These are phyloP conservation scores for Cassiopea andromeda DNA, from an alignment of 30 jellyfish, hydroid and myxozoan genomes.

Conservation along the genomic window DNA sequence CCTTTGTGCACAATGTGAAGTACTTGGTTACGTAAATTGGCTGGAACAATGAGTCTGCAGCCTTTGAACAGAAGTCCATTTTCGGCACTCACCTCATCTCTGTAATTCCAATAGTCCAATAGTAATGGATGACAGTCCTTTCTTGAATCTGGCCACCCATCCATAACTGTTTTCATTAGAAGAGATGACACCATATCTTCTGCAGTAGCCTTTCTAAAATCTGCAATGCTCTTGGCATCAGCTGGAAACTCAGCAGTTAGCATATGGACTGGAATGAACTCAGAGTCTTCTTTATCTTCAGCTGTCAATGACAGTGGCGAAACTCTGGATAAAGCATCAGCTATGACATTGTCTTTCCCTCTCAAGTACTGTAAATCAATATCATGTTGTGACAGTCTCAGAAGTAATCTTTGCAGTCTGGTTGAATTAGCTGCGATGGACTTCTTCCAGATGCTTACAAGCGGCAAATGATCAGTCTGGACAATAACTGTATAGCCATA, in stretches of 20 bases:
- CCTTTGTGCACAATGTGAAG: constrained; percentile 26
- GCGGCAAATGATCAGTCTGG: constrained; percentile 29
- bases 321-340: constrained; percentile 33
- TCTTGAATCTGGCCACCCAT: constrained; percentile 43
- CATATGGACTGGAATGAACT: constrained; percentile 12
- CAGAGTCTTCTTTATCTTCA: constrained; percentile 1
- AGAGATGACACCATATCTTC: background rate
- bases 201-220: background rate
- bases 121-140: constrained; percentile 7
- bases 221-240: constrained; percentile 14
- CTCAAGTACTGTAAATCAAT: background rate
- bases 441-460: constrained; percentile 20
- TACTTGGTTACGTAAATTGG: constrained; percentile 13
- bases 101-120: constrained; percentile 23
- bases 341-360: constrained; percentile 6
- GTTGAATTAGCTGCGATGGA: background rate
- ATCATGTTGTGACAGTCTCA: constrained; percentile 1
- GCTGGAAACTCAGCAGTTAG: constrained; percentile 8
- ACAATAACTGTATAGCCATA: constrained; percentile 31
- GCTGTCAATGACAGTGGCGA: constrained; percentile 1
- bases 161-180: background rate
- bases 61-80: constrained; percentile 14
- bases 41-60: constrained; percentile 10
- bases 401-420: constrained; percentile 1
- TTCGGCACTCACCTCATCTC: constrained; percentile 24